phyloP scores from a whole-genome alignment of 2,888 invertebrate genomes.

The Steinernema hermaphroditum region DNA sequence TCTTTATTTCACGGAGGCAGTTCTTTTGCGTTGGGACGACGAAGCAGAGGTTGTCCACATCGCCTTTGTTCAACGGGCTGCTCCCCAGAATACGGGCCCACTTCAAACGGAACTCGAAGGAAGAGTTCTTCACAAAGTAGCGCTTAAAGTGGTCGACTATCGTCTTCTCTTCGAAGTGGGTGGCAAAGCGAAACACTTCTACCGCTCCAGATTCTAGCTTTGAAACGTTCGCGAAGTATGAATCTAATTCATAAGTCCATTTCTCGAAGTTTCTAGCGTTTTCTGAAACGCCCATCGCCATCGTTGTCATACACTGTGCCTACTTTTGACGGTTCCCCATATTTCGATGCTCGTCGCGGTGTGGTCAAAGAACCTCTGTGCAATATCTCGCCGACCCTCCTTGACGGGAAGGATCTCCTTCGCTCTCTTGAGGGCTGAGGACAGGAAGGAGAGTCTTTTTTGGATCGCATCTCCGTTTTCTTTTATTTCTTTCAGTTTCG shows the following conservation, averaged over 20 bases:
- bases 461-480: constrained; percentile 8
- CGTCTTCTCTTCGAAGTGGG: constrained; percentile 12
- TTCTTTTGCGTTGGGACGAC: background rate
- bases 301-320: background rate
- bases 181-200: background rate
- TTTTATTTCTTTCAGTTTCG: constrained; percentile 5
- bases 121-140: background rate
- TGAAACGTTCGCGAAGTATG: background rate
- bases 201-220: background rate
- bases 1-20: background rate
- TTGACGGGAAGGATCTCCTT: background rate
- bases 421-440: background rate
- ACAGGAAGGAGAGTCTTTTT: background rate
- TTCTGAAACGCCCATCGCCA: background rate
- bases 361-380: background rate
- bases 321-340: background rate
- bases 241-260: background rate
- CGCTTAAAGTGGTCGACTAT: constrained; percentile 5
- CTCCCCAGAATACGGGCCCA: background rate
- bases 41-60: constrained; percentile 1
- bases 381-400: background rate
- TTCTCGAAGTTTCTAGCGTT: background rate
- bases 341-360: constrained; percentile 2
- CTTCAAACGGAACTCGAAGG: background rate
- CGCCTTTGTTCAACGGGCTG: background rate